These are phyloP conservation scores for Pararge aegeria DNA, from an alignment of 1,140 invertebrate genomes.

Conservation along the genomic window DNA sequence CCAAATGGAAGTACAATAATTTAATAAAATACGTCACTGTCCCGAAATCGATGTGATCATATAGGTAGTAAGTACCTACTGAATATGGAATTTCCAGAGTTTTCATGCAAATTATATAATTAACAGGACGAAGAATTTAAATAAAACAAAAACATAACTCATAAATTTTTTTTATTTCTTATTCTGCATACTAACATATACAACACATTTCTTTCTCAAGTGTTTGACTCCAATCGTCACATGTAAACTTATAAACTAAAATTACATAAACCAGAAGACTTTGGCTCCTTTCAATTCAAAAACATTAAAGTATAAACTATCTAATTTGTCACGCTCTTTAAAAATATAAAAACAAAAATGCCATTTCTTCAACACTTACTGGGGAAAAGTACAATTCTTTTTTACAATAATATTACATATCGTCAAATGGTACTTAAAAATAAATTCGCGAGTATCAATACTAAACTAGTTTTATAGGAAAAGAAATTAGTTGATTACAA, in stretches of 20 bases:
- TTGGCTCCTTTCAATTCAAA: conserved; percentile 65
- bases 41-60: no score
- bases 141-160: conserved; percentile 37
- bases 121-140: background rate
- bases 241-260: conserved; percentile 53
- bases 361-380: conserved; percentile 14
- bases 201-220: conserved; percentile 45
- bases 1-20: no score
- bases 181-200: conserved; percentile 50
- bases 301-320: conserved; percentile 40
- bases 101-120: no score
- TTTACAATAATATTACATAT: no score
- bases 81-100: no score
- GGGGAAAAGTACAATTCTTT: background rate
- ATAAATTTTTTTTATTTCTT: conserved; percentile 51
- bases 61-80: no score
- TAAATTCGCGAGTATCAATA: no score
- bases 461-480: no score
- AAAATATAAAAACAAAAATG: conserved; percentile 34
- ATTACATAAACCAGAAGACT: conserved; percentile 63
- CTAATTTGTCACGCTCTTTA: conserved; percentile 33
- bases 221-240: conserved; percentile 45
- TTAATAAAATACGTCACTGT: no score
- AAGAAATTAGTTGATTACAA: no score
- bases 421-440: no score